Base-by-base conservation (phyloP, 2,113 vertebrate species). In the Platycercus adscitus region DNA sequence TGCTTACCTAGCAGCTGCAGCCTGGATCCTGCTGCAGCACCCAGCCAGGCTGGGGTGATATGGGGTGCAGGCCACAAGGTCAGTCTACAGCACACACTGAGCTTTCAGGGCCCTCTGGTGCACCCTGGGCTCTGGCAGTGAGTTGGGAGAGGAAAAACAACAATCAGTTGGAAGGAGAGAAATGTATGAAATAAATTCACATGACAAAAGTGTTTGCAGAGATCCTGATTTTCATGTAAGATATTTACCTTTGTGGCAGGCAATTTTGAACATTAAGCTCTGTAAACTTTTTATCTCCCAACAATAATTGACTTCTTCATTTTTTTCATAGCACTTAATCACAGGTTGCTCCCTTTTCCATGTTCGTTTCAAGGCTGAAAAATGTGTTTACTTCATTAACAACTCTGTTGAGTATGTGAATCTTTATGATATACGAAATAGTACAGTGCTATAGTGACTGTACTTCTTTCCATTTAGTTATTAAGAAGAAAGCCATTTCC, bases 361-460 rank as follows among this genome's bases (percentile, higher is more conserved):
- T 85, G 49, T 77, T 88, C 29, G 63, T 92, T 95, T 79, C 69
- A 91, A 78, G 61, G 13, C 66, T 72, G 37, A 92, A 94, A 93
- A 93, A 80, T 88, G 41, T 71, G 25, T 84, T 72, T 96, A 61
- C 16, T 76, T 94, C 35, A 19, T 37, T 86, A 81, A 60, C 1
- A 3, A 39, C 25, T 58, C 20, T 81, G 35, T 35, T 95, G 65
- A 77, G 39, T 47, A 69, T 71, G 23, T 81, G 52, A 90, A 61
- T 68, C 24, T 14, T 65, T 75, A n/a, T 61, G 33, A 79, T 91
- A 55, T 47, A 60, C 55, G 17, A 89, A 86, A 77, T 66, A 9
- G 31, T 55, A 35, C 6, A 28, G 47, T 26, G 49, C 41, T 55
- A 24, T 10, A 82, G 56, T 65, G 25, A 86, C 10, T 63, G 7